phyloP scores from a whole-genome alignment of 2,797 vertebrate species.

The Thaleichthys pacificus region DNA sequence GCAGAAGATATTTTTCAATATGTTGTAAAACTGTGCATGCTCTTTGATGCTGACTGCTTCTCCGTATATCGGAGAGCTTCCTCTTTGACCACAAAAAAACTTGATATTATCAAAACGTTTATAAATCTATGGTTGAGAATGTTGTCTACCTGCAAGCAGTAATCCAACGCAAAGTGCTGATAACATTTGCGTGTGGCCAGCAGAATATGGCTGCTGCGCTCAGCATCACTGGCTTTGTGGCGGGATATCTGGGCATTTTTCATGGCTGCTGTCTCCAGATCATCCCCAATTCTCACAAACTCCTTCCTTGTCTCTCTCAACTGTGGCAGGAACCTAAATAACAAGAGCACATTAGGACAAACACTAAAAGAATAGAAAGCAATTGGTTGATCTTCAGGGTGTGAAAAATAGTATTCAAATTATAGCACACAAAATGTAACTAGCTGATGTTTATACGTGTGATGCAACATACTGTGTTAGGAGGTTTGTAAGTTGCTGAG shows the following conservation, averaged over 20 bases:
- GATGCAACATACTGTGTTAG: constrained; percentile 65
- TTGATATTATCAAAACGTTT: background rate
- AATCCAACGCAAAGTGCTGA: constrained; percentile 79
- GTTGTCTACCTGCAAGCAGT: constrained; percentile 73
- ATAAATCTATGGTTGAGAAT: background rate
- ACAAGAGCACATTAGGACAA: background rate
- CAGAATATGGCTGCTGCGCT: constrained; percentile 72
- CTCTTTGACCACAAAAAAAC: background rate
- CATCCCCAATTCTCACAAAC: constrained; percentile 71
- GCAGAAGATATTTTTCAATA: no score
- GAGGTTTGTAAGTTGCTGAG: constrained; percentile 71
- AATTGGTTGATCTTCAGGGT: background rate
- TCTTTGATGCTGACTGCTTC: no score
- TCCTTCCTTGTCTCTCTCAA: constrained; percentile 67
- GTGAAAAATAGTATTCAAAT: background rate
- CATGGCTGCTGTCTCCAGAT: constrained; percentile 61
- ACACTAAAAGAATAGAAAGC: background rate
- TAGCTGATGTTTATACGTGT: background rate
- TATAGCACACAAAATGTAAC: background rate
- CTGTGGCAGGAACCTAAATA: constrained; percentile 68
- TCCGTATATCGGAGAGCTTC: background rate
- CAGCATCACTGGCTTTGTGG: constrained; percentile 60
- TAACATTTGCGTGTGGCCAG: constrained; percentile 75
- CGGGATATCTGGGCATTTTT: constrained; percentile 72
- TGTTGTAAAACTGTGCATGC: no score